Evolutionary conservation across 1,140 invertebrate genomes (phyloP).

Genomic region (Leptinotarsa texana): DNA sequence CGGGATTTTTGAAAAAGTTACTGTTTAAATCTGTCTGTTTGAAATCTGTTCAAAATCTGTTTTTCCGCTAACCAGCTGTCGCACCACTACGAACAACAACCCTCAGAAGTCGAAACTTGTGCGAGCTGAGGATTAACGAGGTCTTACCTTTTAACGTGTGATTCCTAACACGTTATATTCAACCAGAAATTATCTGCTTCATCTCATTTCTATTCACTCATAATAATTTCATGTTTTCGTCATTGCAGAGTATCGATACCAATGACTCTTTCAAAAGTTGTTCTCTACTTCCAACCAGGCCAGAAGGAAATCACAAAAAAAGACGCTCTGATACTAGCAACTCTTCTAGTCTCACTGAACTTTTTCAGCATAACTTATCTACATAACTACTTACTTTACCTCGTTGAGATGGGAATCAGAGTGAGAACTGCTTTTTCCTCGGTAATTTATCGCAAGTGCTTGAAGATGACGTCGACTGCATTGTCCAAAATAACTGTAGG

Average conservation of each 20-base stretch:
- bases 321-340: slow-evolving; percentile 69
- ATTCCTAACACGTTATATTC: background rate
- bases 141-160: too few species aligned
- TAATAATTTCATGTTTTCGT: background rate
- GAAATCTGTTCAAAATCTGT: background rate
- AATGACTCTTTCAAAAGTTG: slow-evolving; percentile 65
- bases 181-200: too few species aligned
- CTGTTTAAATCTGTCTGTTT: too few species aligned
- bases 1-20: too few species aligned
- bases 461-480: slow-evolving; percentile 70
- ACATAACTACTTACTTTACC: slow-evolving; percentile 79
- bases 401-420: slow-evolving; percentile 76
- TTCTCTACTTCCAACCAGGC: slow-evolving; percentile 67
- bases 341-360: slow-evolving; percentile 61
- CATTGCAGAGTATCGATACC: slow-evolving; percentile 33
- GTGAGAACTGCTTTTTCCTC: slow-evolving; percentile 77
- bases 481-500: slow-evolving; percentile 70
- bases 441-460: slow-evolving; percentile 80
- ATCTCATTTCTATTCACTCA: background rate
- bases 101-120: too few species aligned
- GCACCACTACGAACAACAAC: too few species aligned
- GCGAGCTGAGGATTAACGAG: too few species aligned
- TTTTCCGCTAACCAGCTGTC: background rate
- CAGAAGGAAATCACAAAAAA: slow-evolving; percentile 55
- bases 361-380: slow-evolving; percentile 56